phyloP scores from a whole-genome alignment of 2,113 vertebrate species.

The Himantopus leucocephalus region DNA sequence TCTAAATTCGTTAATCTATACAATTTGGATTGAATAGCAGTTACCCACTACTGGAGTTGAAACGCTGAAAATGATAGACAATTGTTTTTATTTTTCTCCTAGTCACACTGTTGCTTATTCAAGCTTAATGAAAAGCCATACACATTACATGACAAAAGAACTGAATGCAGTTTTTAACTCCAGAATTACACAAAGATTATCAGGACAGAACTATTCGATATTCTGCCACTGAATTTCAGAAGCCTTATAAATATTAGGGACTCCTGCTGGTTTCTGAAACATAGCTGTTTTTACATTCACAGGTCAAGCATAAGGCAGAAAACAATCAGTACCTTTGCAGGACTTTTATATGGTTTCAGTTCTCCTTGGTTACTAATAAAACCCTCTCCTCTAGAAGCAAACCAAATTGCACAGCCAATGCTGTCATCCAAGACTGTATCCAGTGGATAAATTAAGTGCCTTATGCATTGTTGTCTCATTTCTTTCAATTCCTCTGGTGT shows the following conservation, averaged over 20 bases:
- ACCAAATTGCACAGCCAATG: constrained; percentile 96
- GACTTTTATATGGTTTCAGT: constrained; percentile 75
- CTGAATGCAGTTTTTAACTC: neutral
- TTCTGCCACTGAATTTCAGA: neutral
- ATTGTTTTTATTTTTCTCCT: neutral
- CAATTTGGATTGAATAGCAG: neutral
- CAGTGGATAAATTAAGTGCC: constrained; percentile 84
- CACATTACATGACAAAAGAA: neutral
- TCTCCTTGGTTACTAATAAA: constrained; percentile 59
- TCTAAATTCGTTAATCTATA: neutral
- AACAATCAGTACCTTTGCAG: constrained; percentile 81
- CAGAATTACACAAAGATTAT: neutral
- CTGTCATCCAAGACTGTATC: constrained; percentile 94
- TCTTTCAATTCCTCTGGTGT: constrained; percentile 83
- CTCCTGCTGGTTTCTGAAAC: neutral
- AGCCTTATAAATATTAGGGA: neutral
- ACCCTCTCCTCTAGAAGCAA: constrained; percentile 88
- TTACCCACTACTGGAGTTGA: neutral
- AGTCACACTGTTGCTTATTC: neutral
- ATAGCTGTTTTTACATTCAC: neutral
- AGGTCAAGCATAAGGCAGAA: neutral
- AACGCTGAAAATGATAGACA: neutral
- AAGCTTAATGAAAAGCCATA: neutral
- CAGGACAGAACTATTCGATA: neutral
- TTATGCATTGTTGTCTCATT: constrained; percentile 75